Evolutionary conservation across 2,888 invertebrate genomes (phyloP).

Genomic region (Halictus ligatus): DNA sequence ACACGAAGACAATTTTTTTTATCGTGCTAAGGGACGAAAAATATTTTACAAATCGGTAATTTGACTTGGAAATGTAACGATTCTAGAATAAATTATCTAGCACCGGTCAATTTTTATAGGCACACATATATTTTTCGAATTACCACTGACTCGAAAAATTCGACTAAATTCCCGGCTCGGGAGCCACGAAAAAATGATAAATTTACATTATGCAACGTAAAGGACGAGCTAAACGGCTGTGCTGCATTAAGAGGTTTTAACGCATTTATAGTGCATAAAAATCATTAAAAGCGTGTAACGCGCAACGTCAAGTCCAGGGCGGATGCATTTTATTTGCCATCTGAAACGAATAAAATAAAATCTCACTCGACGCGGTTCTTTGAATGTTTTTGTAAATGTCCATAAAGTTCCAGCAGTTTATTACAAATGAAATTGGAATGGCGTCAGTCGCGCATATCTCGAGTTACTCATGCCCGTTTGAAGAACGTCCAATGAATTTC

Average conservation of each 20-base stretch:
- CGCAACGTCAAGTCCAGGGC: background rate
- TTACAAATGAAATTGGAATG: background rate
- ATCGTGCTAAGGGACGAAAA: too few relatives aligned
- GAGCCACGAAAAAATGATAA: background rate
- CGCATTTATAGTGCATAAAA: background rate
- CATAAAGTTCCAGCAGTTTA: background rate
- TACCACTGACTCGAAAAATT: too few relatives aligned
- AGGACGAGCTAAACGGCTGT: background rate
- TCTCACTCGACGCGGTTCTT: background rate
- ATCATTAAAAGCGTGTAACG: background rate
- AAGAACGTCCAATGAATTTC: background rate
- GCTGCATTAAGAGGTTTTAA: background rate
- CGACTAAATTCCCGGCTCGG: too few relatives aligned
- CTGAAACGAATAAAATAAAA: slow-evolving; percentile 1
- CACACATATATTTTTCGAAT: too few relatives aligned
- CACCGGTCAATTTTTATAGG: too few relatives aligned
- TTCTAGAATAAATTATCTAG: too few relatives aligned
- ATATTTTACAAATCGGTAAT: too few relatives aligned
- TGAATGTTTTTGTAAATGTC: background rate
- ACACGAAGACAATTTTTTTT: too few relatives aligned
- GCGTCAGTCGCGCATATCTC: background rate
- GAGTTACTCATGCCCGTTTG: background rate
- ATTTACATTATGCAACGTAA: background rate
- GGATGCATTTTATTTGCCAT: background rate
- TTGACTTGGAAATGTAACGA: too few relatives aligned